Percentiles rank a stretch among this genome's conserved stretches.
phyloP scores from a whole-genome alignment of 2,797 vertebrate genomes.

The Martes flavigula region DNA sequence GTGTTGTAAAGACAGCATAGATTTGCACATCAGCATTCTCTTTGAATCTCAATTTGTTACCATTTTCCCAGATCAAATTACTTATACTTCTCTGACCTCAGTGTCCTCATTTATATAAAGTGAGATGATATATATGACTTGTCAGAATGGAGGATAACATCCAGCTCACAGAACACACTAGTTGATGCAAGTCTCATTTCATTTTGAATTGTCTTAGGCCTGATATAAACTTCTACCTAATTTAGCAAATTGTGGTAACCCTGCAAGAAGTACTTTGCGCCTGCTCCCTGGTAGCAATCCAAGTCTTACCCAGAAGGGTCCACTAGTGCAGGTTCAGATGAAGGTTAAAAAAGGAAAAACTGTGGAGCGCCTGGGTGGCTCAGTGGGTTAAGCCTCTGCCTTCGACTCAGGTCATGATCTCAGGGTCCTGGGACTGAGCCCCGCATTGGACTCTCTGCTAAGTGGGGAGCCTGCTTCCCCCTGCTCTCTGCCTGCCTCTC shows the following conservation, averaged over 20 bases:
- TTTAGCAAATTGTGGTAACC: neutral
- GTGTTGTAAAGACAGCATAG: neutral
- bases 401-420: too few species aligned
- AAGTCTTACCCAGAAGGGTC: neutral
- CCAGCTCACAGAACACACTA: neutral
- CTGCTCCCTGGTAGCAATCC: neutral
- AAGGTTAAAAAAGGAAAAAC: neutral
- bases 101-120: neutral
- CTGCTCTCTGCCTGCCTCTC: too few species aligned
- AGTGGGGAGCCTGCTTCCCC: too few species aligned
- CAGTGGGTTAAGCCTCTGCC: too few species aligned
- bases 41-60: neutral
- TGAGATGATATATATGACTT: neutral
- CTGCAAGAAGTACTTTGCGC: neutral
- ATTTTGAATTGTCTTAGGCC: neutral
- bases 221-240: neutral
- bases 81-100: neutral
- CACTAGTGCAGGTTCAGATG: neutral
- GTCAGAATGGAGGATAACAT: neutral
- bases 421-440: too few species aligned
- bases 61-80: neutral
- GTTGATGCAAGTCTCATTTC: neutral
- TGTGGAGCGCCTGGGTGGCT: too few species aligned
- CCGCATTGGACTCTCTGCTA: too few species aligned
- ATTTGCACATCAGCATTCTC: neutral